Conservation (phyloP, 2,113 vertebrate species). For the Oxyura jamaicensis region DNA sequence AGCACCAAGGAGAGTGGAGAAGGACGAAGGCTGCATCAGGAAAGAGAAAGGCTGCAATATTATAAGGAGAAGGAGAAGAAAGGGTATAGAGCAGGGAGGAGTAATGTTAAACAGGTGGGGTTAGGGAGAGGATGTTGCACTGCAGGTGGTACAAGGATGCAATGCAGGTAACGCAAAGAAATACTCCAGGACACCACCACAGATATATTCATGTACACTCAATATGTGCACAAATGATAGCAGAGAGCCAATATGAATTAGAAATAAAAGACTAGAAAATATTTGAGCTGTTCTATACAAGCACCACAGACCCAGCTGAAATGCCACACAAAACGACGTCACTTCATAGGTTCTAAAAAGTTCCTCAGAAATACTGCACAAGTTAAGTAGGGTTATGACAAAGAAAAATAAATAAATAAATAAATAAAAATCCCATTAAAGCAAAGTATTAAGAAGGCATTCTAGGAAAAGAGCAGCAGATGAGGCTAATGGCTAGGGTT, state of each 20-base stretch:
- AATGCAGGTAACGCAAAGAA: not conserved
- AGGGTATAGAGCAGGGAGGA: not conserved
- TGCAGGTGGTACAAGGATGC: not conserved
- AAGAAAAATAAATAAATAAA: not conserved
- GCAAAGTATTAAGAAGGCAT: not conserved
- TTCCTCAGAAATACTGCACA: not conserved
- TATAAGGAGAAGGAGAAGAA: not conserved
- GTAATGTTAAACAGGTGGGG: not conserved
- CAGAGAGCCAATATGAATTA: not conserved
- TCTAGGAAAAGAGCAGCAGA: not conserved
- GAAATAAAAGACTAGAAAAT: not conserved
- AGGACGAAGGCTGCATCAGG: not conserved
- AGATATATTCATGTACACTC: not conserved
- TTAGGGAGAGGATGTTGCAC: not conserved
- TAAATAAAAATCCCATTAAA: not conserved
- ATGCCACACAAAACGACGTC: not conserved
- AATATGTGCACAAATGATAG: not conserved
- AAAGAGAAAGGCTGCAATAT: not conserved
- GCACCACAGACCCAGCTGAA: not conserved
- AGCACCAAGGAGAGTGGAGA: not conserved
- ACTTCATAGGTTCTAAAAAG: not conserved
- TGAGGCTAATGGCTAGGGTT: not conserved
- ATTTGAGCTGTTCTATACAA: not conserved
- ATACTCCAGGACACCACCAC: not conserved
- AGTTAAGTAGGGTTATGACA: not conserved